Evolutionary conservation across 2,888 invertebrate genomes (phyloP).

Genomic region (Autographa gamma): DNA sequence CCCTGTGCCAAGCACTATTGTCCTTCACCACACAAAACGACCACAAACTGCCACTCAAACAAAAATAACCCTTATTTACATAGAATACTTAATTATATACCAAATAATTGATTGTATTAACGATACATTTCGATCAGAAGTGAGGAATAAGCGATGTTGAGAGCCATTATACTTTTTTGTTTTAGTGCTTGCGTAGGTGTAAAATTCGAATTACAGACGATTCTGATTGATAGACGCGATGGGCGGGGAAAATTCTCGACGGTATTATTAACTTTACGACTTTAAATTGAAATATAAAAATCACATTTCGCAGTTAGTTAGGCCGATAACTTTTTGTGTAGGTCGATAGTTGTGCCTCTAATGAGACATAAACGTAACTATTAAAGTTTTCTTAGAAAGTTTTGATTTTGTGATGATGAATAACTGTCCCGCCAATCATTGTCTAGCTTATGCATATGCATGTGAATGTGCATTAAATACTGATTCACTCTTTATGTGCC

Average conservation of each 20-base stretch:
- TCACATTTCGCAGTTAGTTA: conserved; percentile 60
- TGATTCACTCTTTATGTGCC: conserved; percentile 7
- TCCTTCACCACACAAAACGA: conserved; percentile 64
- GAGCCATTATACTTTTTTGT: conserved; percentile 62
- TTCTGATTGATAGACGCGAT: conserved; percentile 74
- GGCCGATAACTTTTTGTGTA: conserved; percentile 43
- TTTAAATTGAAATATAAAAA: conserved; percentile 66
- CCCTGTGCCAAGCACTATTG: conserved; percentile 81
- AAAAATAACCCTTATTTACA: conserved; percentile 59
- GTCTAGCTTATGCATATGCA: conserved; percentile 22
- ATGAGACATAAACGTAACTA: conserved; percentile 41
- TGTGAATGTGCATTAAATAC: conserved; percentile 29
- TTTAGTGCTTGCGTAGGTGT: conserved; percentile 79
- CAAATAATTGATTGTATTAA: conserved; percentile 59
- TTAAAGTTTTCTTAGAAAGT: conserved; percentile 52
- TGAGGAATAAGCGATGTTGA: conserved; percentile 42
- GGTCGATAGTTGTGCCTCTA: conserved; percentile 36
- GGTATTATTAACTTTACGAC: conserved; percentile 68
- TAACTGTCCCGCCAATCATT: conserved; percentile 36
- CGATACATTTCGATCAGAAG: conserved; percentile 54
- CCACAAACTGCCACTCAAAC: conserved; percentile 39
- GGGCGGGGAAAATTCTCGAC: conserved; percentile 66
- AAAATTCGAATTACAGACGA: conserved; percentile 74
- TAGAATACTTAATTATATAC: conserved; percentile 58
- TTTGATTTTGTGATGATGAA: conserved; percentile 29